These are phyloP conservation scores for Mya arenaria DNA, from an alignment of 1,140 invertebrate genomes.

Conservation along the genomic window DNA sequence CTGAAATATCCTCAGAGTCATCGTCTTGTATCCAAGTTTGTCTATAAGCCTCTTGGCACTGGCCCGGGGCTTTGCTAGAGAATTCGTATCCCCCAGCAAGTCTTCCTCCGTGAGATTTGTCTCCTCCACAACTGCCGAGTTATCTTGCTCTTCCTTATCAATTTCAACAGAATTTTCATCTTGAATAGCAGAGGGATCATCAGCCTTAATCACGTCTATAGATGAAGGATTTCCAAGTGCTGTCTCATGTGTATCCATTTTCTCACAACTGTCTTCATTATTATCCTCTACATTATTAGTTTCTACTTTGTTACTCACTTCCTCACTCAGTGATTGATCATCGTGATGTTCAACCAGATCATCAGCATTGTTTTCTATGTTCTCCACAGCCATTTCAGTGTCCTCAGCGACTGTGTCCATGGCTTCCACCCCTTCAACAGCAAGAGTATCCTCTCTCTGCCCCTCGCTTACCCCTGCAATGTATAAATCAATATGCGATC, in stretches of 20 bases:
- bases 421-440: not conserved
- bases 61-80: not conserved
- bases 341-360: not conserved
- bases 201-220: too few species aligned
- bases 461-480: too few species aligned
- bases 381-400: conserved; percentile 2
- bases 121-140: conserved; percentile 26
- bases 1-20: conserved; percentile 77
- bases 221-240: too few species aligned
- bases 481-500: too few species aligned
- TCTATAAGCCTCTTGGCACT: conserved; percentile 62
- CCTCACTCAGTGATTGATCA: too few species aligned
- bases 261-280: too few species aligned
- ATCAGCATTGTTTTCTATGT: conserved; percentile 2
- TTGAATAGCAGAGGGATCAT: too few species aligned
- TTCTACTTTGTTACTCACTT: too few species aligned
- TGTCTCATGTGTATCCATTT: too few species aligned
- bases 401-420: not conserved
- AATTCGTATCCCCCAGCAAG: not conserved
- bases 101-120: conserved; percentile 48
- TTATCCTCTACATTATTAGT: too few species aligned
- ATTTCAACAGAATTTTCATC: conserved; percentile 12
- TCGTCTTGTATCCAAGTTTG: conserved; percentile 73
- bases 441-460: not conserved
- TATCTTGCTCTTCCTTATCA: conserved; percentile 15